Percentiles rank a stretch among this genome's conserved stretches.
Conservation (phyloP, 2,888 invertebrate species). For the Torymus tubicola region DNA sequence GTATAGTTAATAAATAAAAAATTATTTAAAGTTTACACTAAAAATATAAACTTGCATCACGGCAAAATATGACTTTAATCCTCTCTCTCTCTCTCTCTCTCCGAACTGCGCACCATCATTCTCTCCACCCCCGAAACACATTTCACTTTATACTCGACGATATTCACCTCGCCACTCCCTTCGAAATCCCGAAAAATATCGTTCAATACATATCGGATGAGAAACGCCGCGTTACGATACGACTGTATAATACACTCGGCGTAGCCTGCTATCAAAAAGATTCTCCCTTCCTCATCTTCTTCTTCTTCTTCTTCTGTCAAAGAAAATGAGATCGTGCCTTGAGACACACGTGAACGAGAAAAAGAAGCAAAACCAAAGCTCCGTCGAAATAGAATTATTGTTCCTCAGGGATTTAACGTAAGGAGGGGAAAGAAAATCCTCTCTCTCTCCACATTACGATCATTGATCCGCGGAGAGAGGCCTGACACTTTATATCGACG, state of each 20-base stretch:
- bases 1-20: too few relatives aligned
- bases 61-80: too few relatives aligned
- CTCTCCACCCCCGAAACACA: too few relatives aligned
- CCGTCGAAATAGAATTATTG: slow-evolving; percentile 50
- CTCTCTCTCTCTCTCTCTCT: too few relatives aligned
- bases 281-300: too few relatives aligned
- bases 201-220: slow-evolving; percentile 17
- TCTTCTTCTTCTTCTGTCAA: too few relatives aligned
- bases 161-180: background rate
- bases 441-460: slow-evolving; percentile 39
- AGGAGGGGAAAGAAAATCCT: background rate
- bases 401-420: slow-evolving; percentile 21
- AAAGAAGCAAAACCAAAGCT: background rate
- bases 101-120: too few relatives aligned
- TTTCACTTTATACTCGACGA: too few relatives aligned
- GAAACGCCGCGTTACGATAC: slow-evolving; percentile 13
- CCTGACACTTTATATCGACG: slow-evolving; percentile 46
- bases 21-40: too few relatives aligned
- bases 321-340: too few relatives aligned
- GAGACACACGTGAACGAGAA: background rate
- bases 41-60: too few relatives aligned
- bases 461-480: slow-evolving; percentile 30
- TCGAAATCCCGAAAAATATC: slow-evolving; percentile 30
- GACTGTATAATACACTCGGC: slow-evolving; percentile 3
- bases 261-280: too few relatives aligned